phyloP scores from a whole-genome alignment of 2,888 invertebrate genomes.

The Athetis lepigone region DNA sequence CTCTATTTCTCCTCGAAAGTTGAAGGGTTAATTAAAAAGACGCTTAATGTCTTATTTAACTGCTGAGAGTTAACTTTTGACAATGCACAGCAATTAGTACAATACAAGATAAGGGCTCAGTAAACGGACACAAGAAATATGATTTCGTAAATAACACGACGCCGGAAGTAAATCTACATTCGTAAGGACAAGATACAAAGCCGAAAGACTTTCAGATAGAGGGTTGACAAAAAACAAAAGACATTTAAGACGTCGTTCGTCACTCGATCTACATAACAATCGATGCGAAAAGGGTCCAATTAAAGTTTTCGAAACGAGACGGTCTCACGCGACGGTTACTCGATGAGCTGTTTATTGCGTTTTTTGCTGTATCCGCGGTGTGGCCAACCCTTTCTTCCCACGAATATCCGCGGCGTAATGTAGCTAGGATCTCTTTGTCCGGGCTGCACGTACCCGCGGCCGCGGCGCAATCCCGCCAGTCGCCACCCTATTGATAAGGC shows the following conservation, averaged over 20 bases:
- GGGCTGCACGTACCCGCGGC: slow-evolving; percentile 58
- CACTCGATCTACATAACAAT: slow-evolving; percentile 61
- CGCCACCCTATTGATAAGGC: slow-evolving; percentile 76
- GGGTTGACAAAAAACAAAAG: slow-evolving; percentile 52
- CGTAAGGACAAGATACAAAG: slow-evolving; percentile 43
- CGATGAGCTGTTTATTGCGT: slow-evolving; percentile 59
- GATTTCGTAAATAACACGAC: slow-evolving; percentile 34
- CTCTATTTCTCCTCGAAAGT: slow-evolving; percentile 8
- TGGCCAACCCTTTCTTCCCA: slow-evolving; percentile 76
- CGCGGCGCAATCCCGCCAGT: slow-evolving; percentile 71
- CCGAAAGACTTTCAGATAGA: slow-evolving; percentile 18
- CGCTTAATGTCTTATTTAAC: slow-evolving; percentile 9
- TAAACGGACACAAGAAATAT: slow-evolving; percentile 42
- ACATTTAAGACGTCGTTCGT: slow-evolving; percentile 41
- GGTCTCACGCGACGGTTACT: slow-evolving; percentile 69
- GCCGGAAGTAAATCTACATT: slow-evolving; percentile 54
- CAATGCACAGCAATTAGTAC: slow-evolving; percentile 30
- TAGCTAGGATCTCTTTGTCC: slow-evolving; percentile 67
- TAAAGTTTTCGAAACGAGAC: slow-evolving; percentile 62
- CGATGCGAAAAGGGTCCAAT: slow-evolving; percentile 65
- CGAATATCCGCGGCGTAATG: slow-evolving; percentile 72
- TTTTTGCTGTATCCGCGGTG: slow-evolving; percentile 67
- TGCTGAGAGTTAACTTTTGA: slow-evolving; percentile 14
- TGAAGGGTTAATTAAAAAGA: slow-evolving; percentile 24
- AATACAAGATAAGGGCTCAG: slow-evolving; percentile 2